Evolutionary conservation across 35 echinoderm and acorn worm species (phyloP).

Genomic region (Anneissia japonica): DNA sequence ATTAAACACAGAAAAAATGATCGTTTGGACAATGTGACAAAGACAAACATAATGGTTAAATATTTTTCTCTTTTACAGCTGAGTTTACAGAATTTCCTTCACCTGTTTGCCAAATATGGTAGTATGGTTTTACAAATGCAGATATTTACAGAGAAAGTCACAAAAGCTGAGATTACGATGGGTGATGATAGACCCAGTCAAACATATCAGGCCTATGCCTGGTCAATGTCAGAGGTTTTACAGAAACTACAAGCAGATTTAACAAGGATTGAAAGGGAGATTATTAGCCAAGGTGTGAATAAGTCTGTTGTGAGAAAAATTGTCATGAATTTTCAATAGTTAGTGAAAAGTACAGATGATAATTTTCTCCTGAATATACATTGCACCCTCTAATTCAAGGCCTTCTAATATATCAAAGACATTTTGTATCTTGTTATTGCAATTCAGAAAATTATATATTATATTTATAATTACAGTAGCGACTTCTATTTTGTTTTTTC

Average conservation of each 20-base stretch:
- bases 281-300: constrained; percentile 58
- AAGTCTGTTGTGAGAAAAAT: no score
- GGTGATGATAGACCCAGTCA: not conserved
- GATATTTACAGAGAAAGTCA: not conserved
- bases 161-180: not conserved
- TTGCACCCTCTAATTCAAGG: not conserved
- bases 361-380: not conserved
- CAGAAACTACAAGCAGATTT: constrained; percentile 39
- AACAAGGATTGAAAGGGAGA: constrained; percentile 40
- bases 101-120: constrained; percentile 17
- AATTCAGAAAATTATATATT: no score
- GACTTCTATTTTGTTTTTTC: not conserved
- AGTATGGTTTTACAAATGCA: constrained; percentile 4
- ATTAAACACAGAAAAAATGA: no score
- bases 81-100: not conserved
- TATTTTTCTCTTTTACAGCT: not conserved
- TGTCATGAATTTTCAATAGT: not conserved
- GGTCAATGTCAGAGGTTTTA: constrained; percentile 45
- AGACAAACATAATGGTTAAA: no score
- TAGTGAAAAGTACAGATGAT: not conserved
- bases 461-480: no score
- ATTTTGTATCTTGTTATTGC: not conserved
- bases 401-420: not conserved
- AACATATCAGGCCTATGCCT: constrained; percentile 63
- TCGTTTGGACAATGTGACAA: no score